Percentiles rank a stretch among this genome's conserved stretches.
Conservation (phyloP, 2,888 invertebrate species). For the Melolontha melolontha region DNA sequence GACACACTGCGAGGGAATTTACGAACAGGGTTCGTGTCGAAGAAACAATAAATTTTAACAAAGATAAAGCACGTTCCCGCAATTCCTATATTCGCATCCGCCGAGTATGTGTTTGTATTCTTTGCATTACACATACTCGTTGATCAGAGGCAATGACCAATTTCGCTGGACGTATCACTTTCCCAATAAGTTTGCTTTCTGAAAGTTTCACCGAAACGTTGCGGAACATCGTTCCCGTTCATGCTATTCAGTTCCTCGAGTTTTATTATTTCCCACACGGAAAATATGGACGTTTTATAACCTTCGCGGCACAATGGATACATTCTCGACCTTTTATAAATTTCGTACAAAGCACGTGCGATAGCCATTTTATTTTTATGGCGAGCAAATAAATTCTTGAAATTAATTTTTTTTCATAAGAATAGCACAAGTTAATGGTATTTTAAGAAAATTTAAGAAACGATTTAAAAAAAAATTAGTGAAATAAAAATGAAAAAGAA, state of each 20-base stretch:
- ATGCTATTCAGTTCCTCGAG: slow-evolving; percentile 18
- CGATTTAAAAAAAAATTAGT: too few relatives aligned
- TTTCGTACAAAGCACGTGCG: slow-evolving; percentile 25
- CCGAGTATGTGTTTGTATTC: slow-evolving; percentile 8
- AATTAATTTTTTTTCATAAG: slow-evolving; percentile 28
- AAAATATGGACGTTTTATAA: slow-evolving; percentile 51
- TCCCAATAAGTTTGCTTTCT: slow-evolving; percentile 3
- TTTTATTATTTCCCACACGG: slow-evolving; percentile 58
- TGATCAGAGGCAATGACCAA: slow-evolving; percentile 9
- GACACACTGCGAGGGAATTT: slow-evolving; percentile 43
- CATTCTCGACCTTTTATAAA: slow-evolving; percentile 33
- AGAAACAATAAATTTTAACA: slow-evolving; percentile 49
- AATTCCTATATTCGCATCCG: slow-evolving; percentile 34
- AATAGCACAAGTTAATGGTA: background rate
- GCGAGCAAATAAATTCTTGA: slow-evolving; percentile 28
- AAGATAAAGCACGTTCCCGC: slow-evolving; percentile 49
- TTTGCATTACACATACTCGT: slow-evolving; percentile 14
- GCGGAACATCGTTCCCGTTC: background rate
- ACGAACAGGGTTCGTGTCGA: slow-evolving; percentile 44
- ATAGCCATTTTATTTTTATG: slow-evolving; percentile 31
- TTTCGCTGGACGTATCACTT: slow-evolving; percentile 1
- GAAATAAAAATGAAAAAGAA: too few relatives aligned
- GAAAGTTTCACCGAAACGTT: background rate
- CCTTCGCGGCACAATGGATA: slow-evolving; percentile 25
- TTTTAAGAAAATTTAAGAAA: background rate